These are phyloP conservation scores for Subacronicta megacephala DNA, from an alignment of 2,888 invertebrate species.

Conservation along the genomic window DNA sequence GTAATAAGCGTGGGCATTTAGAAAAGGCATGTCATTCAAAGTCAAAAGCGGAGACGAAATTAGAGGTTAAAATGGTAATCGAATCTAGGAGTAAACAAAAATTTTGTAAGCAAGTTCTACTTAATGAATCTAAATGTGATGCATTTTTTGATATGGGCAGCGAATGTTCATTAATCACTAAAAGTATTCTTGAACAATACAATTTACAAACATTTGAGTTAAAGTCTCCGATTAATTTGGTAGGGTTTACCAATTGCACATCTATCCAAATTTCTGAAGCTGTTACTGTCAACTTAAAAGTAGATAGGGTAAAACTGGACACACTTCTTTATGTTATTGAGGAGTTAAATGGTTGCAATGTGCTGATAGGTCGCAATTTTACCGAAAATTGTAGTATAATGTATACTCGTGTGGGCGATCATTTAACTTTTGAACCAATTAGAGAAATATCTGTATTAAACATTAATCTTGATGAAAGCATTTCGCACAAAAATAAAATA, in stretches of 20 bases:
- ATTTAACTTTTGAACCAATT: constrained; percentile 3
- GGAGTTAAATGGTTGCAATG: constrained; percentile 1
- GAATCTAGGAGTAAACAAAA: constrained; percentile 6
- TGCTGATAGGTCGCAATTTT: constrained; percentile 9
- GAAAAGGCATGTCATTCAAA: too few species aligned
- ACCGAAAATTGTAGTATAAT: constrained; percentile 7
- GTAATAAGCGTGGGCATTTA: too few species aligned
- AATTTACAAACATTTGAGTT: constrained; percentile 1
- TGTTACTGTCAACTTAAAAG: background rate
- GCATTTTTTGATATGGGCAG: constrained; percentile 13
- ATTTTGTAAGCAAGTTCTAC: constrained; percentile 2
- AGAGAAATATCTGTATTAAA: too few species aligned
- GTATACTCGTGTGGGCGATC: constrained; percentile 9
- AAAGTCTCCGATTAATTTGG: constrained; percentile 3
- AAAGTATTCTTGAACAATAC: background rate
- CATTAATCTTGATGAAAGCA: too few species aligned
- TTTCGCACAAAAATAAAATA: too few species aligned
- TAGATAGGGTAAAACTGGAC: constrained; percentile 3
- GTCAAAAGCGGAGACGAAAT: too few species aligned
- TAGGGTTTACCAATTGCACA: constrained; percentile 4
- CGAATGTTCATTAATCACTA: constrained; percentile 7
- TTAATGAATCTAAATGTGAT: background rate
- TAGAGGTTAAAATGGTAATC: too few species aligned
- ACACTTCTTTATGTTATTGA: constrained; percentile 4
- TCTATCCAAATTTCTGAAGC: constrained; percentile 4